A percentile compares a stretch with the other conserved stretches of the same genome.
Evolutionary conservation across 2,113 vertebrate species (phyloP).

Genomic region (Saguinus midas): DNA sequence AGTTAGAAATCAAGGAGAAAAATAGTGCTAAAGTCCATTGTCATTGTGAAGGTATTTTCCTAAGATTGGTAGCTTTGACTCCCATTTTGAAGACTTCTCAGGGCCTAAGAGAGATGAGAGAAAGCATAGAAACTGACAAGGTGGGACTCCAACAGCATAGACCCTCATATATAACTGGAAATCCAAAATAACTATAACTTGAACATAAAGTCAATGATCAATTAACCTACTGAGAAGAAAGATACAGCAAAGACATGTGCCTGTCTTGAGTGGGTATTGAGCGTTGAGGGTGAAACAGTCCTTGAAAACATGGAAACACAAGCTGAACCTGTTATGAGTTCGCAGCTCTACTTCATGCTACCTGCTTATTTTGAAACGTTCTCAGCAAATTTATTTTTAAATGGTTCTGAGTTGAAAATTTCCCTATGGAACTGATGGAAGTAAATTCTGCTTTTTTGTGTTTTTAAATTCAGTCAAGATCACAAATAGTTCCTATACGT

Average conservation of each 20-base stretch:
- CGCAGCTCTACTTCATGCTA: background rate
- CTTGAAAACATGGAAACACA: background rate
- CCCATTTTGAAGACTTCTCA: background rate
- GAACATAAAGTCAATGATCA: background rate
- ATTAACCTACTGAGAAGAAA: background rate
- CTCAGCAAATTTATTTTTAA: constrained; percentile 1
- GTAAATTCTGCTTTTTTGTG: background rate
- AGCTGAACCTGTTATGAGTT: background rate
- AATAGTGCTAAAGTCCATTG: background rate
- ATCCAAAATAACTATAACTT: background rate
- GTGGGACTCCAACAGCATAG: background rate
- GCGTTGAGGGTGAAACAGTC: background rate
- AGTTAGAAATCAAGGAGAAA: background rate
- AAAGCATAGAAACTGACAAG: background rate
- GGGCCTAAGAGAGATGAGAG: background rate
- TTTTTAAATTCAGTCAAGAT: background rate
- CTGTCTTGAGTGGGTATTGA: background rate
- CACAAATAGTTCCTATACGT: background rate
- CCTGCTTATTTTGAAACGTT: background rate
- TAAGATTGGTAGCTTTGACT: background rate
- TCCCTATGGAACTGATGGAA: background rate
- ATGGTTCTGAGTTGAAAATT: background rate
- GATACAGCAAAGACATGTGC: background rate
- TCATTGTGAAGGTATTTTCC: background rate
- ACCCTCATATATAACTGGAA: background rate